Conservation (phyloP, 2,888 invertebrate species). For the Netelia virgata region DNA sequence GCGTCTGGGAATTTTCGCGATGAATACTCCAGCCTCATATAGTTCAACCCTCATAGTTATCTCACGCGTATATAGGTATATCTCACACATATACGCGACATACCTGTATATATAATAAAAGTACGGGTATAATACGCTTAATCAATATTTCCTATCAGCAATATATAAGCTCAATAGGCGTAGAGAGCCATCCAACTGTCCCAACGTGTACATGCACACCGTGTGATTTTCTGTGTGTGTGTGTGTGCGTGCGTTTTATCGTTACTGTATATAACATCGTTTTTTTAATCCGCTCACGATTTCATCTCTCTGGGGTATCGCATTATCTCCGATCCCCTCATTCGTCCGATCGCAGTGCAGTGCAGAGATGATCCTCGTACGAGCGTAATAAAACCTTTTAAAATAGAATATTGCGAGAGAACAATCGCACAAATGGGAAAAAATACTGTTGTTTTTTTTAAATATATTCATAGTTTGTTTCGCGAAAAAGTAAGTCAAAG, state of each 20-base stretch:
- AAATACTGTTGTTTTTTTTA: too few relatives aligned
- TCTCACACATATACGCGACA: not conserved
- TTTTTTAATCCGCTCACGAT: not conserved
- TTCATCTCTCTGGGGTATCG: not conserved
- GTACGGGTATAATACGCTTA: constrained; percentile 14
- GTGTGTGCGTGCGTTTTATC: too few relatives aligned
- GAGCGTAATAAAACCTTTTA: not conserved
- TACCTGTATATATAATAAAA: not conserved
- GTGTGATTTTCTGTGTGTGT: not conserved
- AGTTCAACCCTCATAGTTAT: constrained; percentile 9
- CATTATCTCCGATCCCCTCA: not conserved
- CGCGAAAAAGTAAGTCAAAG: too few relatives aligned
- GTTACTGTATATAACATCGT: too few relatives aligned
- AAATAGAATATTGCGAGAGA: not conserved
- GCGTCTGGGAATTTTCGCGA: constrained; percentile 33
- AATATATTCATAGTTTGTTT: too few relatives aligned
- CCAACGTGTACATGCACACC: not conserved
- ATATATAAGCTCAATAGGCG: constrained; percentile 3
- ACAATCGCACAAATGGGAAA: too few relatives aligned
- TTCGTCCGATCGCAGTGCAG: not conserved
- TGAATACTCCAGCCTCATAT: not conserved
- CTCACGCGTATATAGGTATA: not conserved
- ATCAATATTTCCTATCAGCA: constrained; percentile 38
- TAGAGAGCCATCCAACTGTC: constrained; percentile 12
- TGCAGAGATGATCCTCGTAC: not conserved